A percentile compares a stretch with the other conserved stretches of the same genome.
These are phyloP conservation scores for Tricholauxania praeusta DNA, from an alignment of 2,888 invertebrate genomes.

Conservation along the genomic window DNA sequence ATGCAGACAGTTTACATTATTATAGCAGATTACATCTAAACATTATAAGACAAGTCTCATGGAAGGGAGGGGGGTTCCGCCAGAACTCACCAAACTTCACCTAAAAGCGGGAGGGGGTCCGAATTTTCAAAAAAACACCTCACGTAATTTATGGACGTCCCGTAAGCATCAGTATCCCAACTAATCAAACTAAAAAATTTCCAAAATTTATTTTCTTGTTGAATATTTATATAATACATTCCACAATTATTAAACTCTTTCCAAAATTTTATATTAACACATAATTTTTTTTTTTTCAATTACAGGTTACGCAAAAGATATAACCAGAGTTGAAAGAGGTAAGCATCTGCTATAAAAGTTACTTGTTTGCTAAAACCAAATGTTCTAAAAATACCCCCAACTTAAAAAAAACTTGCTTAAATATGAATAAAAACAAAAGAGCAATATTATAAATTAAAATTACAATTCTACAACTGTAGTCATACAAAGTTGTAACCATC, in stretches of 20 bases:
- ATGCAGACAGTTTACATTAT: too few relatives aligned
- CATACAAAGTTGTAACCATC: neutral
- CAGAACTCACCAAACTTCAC: too few relatives aligned
- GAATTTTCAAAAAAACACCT: too few relatives aligned
- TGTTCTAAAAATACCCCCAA: neutral
- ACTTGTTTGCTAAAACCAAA: neutral
- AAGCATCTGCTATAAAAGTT: conserved; percentile 45
- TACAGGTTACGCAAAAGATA: conserved; percentile 72
- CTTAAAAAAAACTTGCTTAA: neutral
- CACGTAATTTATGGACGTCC: too few relatives aligned
- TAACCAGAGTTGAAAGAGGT: conserved; percentile 68
- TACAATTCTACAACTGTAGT: conserved; percentile 20
- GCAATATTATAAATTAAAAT: conserved; percentile 17
- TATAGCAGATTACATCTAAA: too few relatives aligned
- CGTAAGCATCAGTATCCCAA: too few relatives aligned
- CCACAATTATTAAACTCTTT: neutral
- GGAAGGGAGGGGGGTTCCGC: too few relatives aligned
- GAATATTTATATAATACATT: too few relatives aligned
- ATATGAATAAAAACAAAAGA: conserved; percentile 11
- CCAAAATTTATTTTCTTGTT: too few relatives aligned
- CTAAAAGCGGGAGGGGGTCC: too few relatives aligned
- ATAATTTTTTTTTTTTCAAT: conserved; percentile 56
- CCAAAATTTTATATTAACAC: conserved; percentile 32
- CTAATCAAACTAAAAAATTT: too few relatives aligned
- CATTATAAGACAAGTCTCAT: too few relatives aligned